Percentiles rank a stretch among this genome's conserved stretches.
These are phyloP conservation scores for Drosophila bunnanda DNA, from an alignment of 2,888 invertebrate genomes.

Conservation along the genomic window DNA sequence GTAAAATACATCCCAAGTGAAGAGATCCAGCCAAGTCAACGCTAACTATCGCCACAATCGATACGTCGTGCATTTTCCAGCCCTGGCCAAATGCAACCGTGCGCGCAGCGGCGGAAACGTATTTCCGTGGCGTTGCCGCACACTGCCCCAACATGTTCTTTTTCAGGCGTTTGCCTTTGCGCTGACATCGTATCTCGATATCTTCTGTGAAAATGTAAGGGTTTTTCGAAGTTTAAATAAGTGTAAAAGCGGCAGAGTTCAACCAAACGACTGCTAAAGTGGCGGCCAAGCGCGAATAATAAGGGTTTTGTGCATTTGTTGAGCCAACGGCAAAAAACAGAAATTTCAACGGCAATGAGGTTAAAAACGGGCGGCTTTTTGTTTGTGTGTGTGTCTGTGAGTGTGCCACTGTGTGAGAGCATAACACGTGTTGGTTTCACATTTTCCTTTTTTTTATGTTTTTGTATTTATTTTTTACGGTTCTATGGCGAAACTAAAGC, in stretches of 20 bases:
- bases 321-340: slow-evolving; percentile 10
- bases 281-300: slow-evolving; percentile 15
- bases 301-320: slow-evolving; percentile 47
- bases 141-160: slow-evolving; percentile 83
- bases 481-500: slow-evolving; percentile 45
- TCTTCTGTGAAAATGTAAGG: slow-evolving; percentile 83
- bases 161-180: slow-evolving; percentile 84
- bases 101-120: slow-evolving; percentile 53
- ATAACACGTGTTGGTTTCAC: slow-evolving; percentile 62
- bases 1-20: background rate
- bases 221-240: slow-evolving; percentile 55
- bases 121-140: slow-evolving; percentile 58
- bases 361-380: slow-evolving; percentile 63
- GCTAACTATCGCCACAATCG: background rate
- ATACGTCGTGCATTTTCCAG: slow-evolving; percentile 15
- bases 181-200: slow-evolving; percentile 82
- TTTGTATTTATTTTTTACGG: slow-evolving; percentile 14
- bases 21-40: background rate
- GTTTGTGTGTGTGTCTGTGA: slow-evolving; percentile 49
- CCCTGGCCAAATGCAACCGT: slow-evolving; percentile 61
- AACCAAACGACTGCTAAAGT: slow-evolving; percentile 25
- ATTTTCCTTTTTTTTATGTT: slow-evolving; percentile 15
- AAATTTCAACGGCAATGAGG: slow-evolving; percentile 53
- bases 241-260: slow-evolving; percentile 43
- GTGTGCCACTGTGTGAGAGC: slow-evolving; percentile 39